phyloP scores from a whole-genome alignment of 2,797 vertebrate genomes.

The Esox lucius region DNA sequence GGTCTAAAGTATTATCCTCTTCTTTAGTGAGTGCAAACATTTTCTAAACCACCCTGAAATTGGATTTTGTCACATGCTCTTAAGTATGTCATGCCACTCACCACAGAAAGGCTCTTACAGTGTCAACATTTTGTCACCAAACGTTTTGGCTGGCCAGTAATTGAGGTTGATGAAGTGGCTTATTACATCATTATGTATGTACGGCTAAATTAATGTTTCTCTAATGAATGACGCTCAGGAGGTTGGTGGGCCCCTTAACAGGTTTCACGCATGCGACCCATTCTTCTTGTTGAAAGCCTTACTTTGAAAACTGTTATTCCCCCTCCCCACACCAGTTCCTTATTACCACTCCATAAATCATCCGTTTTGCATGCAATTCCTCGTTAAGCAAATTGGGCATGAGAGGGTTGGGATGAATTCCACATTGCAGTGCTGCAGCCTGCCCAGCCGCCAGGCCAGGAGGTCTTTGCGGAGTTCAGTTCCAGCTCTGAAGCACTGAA shows the following conservation, averaged over 20 bases:
- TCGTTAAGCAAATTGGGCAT: conserved; percentile 59
- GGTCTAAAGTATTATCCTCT: background rate
- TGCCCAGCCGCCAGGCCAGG: background rate
- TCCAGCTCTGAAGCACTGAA: background rate
- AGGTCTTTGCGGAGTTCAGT: background rate
- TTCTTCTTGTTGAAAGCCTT: conserved; percentile 57
- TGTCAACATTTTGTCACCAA: conserved; percentile 4
- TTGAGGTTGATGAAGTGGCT: conserved; percentile 15
- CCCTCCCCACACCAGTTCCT: conserved; percentile 37
- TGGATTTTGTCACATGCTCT: background rate
- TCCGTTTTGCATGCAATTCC: conserved; percentile 47
- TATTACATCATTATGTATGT: conserved; percentile 16
- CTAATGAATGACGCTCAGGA: conserved; percentile 55
- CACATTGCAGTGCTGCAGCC: conserved; percentile 17
- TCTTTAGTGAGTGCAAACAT: background rate
- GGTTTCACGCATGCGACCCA: conserved; percentile 28
- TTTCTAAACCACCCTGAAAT: background rate
- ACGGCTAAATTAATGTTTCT: conserved; percentile 43
- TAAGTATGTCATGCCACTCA: background rate
- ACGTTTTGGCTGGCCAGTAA: conserved; percentile 1
- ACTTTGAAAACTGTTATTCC: conserved; percentile 58
- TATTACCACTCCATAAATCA: conserved; percentile 53
- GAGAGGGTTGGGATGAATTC: conserved; percentile 36
- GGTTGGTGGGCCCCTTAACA: conserved; percentile 37
- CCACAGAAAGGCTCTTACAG: background rate